Percentiles rank a stretch among this genome's conserved stretches.
Conservation (phyloP, 2,797 vertebrate species). For the Onychomys leucogaster region DNA sequence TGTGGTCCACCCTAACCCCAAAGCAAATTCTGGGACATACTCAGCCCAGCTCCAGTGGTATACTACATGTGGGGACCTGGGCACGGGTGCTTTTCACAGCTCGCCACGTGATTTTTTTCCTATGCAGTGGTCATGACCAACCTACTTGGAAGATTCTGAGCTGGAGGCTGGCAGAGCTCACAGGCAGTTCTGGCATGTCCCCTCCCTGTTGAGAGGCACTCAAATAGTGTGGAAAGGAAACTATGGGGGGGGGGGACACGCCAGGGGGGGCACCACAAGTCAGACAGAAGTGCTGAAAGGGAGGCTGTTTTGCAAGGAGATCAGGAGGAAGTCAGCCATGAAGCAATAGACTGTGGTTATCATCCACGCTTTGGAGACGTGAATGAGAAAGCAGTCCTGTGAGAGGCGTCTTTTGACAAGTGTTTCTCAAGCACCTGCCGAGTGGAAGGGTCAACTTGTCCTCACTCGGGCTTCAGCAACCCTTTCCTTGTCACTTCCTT, state of each 20-base stretch:
- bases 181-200: neutral
- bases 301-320: constrained; percentile 41
- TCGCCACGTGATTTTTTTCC: neutral
- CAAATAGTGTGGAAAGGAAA: neutral
- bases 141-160: neutral
- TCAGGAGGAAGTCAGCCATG: constrained; percentile 50
- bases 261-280: neutral
- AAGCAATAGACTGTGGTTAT: constrained; percentile 2
- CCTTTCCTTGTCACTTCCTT: neutral
- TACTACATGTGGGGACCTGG: neutral
- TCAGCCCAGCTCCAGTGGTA: neutral
- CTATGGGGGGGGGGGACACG: neutral
- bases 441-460: neutral
- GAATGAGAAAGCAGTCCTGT: neutral
- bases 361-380: neutral
- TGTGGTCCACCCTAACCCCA: neutral
- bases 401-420: neutral
- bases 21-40: constrained; percentile 20
- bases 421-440: neutral
- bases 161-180: neutral
- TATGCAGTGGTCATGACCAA: neutral
- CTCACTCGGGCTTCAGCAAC: neutral
- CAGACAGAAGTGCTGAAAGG: neutral
- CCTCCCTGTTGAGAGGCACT: neutral
- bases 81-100: neutral